Conservation (phyloP, 1,140 invertebrate species). For the Scaptodrosophila lebanonensis region DNA sequence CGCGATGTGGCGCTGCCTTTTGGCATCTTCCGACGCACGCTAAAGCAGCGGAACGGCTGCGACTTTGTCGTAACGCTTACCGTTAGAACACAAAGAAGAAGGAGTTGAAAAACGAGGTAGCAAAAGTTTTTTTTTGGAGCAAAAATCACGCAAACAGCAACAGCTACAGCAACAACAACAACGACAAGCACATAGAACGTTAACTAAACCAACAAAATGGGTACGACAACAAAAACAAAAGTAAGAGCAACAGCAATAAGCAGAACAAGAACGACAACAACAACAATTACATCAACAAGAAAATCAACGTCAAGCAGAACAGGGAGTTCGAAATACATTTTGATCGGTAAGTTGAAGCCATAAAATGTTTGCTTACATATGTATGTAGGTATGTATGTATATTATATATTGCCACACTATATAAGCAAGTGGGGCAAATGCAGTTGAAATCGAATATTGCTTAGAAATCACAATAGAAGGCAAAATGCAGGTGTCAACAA, state of each 20-base stretch:
- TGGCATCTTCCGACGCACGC: too few species aligned
- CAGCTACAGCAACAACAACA: constrained; percentile 12
- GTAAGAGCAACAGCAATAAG: neutral
- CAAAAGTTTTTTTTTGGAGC: constrained; percentile 27
- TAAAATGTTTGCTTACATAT: too few species aligned
- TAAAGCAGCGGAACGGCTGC: too few species aligned
- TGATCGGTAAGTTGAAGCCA: constrained; percentile 53
- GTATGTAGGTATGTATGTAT: too few species aligned
- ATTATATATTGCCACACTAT: too few species aligned
- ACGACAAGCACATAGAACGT: constrained; percentile 16
- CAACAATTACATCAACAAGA: constrained; percentile 12
- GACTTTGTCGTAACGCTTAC: constrained; percentile 17
- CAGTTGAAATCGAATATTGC: too few species aligned
- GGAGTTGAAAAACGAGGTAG: neutral
- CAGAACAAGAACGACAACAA: constrained; percentile 5
- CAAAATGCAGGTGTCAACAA: too few species aligned
- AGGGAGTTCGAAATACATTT: constrained; percentile 55
- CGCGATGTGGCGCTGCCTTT: constrained; percentile 30
- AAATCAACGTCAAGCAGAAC: constrained; percentile 26
- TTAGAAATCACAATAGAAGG: too few species aligned
- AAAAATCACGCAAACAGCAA: constrained; percentile 36
- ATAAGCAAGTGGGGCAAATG: too few species aligned
- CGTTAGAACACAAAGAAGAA: constrained; percentile 5
- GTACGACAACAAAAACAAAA: constrained; percentile 3
- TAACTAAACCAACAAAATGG: constrained; percentile 32